Base-by-base conservation (phyloP, 2,113 vertebrate species). In the Turnix velox region DNA sequence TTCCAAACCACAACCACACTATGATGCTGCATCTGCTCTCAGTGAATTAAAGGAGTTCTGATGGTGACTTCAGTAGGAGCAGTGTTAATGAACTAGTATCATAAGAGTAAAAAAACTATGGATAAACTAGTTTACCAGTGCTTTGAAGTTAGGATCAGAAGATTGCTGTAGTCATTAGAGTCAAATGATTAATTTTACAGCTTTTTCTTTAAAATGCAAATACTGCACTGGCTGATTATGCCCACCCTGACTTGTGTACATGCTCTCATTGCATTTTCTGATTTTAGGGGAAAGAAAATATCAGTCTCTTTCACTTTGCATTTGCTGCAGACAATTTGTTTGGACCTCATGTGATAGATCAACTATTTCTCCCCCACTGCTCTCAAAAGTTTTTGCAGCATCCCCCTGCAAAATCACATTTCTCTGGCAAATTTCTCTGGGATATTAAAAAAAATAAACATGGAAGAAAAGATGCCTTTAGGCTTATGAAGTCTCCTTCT, bases 401-500 rank as follows among this genome's bases (percentile, higher is more conserved):
- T 77, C 59, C 69, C 35, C 63, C 84, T 93, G 78, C 81, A 91
- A 89, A 94, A 84, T 93, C 55, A 28, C 25, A 73, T 90, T 87
- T 90, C 55, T 93, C 68, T 91, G 73, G 66, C 55, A 95, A 87
- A 90, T 88, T 79, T 93, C 67, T 92, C 45, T 42, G 39, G 16
- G n/a, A 92, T 74, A 95, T n/a, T n/a, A n/a, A n/a, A n/a, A n/a
- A n/a, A n/a, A n/a, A 73, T 88, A 62, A 88, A 95, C n/a, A 37
- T 18, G 31, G 68, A 77, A 89, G 61, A 67, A 82, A 97, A 94
- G n/a, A 92, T 85, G 63, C 67, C 91, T 92, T 95, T 63, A 57
- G 75, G 42, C 71, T 95, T 73, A 88, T 6, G 30, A 91, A 77
- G 87, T 87, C 52, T 46, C 85, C 68, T 67, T 75, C 78, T 67